These are phyloP conservation scores for Cremastinae sp. DNA, from an alignment of 2,888 invertebrate species.

Conservation along the genomic window DNA sequence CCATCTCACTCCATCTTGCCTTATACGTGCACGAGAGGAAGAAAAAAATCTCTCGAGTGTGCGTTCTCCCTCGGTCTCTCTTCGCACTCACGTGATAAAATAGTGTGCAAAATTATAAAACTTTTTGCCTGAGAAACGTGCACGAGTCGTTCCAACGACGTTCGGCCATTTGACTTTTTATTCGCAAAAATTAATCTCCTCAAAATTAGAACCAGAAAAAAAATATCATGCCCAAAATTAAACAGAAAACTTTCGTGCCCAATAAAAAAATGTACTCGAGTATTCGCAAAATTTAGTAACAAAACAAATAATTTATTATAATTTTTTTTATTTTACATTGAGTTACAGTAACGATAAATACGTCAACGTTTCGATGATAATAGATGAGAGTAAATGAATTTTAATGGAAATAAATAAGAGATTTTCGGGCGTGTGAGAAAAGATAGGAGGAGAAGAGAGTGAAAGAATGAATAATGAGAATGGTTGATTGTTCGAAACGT, in stretches of 20 bases:
- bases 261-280: conserved; percentile 1
- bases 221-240: no score
- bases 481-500: conserved; percentile 35
- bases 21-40: conserved; percentile 1
- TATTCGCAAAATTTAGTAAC: conserved; percentile 39
- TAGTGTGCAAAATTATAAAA: conserved; percentile 8
- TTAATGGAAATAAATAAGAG: conserved; percentile 45
- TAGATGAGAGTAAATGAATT: no score
- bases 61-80: conserved; percentile 5
- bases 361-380: conserved; percentile 23
- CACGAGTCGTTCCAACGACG: no score
- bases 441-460: conserved; percentile 15
- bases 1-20: conserved; percentile 66
- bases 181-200: no score
- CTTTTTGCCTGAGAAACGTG: background rate
- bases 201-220: no score
- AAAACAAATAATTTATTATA: conserved; percentile 41
- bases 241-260: background rate
- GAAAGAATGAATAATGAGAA: conserved; percentile 37
- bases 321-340: conserved; percentile 24
- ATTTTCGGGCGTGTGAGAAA: background rate
- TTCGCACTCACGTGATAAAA: conserved; percentile 9
- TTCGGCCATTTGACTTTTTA: no score
- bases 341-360: conserved; percentile 47
- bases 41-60: conserved; percentile 4